These are phyloP conservation scores for Anthopleura xanthogrammica DNA, from an alignment of 92 coral and sea anemone species.

Conservation along the genomic window DNA sequence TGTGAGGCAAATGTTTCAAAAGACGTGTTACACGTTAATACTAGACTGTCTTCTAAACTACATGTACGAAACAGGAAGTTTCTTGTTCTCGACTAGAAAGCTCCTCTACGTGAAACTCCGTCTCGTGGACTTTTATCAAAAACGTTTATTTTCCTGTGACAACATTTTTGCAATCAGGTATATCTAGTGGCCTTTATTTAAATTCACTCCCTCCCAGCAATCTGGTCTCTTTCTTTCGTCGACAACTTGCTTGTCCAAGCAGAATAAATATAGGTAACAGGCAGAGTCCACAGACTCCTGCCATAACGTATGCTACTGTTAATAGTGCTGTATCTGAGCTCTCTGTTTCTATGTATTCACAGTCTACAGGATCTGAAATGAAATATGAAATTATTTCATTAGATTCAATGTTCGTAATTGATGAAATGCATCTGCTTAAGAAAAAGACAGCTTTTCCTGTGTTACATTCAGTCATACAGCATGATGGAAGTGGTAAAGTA, in stretches of 20 bases:
- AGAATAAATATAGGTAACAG: constrained; percentile 89
- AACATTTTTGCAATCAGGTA: too few species aligned
- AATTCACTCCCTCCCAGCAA: constrained; percentile 26
- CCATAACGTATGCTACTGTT: constrained; percentile 99
- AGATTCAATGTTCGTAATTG: neutral
- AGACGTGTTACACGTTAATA: too few species aligned
- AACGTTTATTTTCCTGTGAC: too few species aligned
- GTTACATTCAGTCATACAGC: neutral
- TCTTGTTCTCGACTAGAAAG: too few species aligned
- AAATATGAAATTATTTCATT: neutral
- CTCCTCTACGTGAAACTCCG: too few species aligned
- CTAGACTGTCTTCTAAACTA: too few species aligned
- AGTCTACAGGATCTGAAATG: constrained; percentile 89
- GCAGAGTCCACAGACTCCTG: constrained; percentile 97
- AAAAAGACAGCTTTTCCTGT: too few species aligned
- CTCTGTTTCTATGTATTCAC: constrained; percentile 97
- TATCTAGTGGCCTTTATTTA: constrained; percentile 1
- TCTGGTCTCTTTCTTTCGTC: constrained; percentile 41
- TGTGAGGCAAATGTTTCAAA: too few species aligned
- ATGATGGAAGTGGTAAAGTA: neutral
- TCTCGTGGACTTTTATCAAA: too few species aligned
- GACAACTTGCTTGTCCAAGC: constrained; percentile 90
- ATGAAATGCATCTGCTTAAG: too few species aligned
- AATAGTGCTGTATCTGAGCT: constrained; percentile 96
- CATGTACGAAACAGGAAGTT: too few species aligned